Percentiles rank a stretch among this genome's conserved stretches.
phyloP scores from a whole-genome alignment of 2,113 vertebrate species.

The Oceanites oceanicus region DNA sequence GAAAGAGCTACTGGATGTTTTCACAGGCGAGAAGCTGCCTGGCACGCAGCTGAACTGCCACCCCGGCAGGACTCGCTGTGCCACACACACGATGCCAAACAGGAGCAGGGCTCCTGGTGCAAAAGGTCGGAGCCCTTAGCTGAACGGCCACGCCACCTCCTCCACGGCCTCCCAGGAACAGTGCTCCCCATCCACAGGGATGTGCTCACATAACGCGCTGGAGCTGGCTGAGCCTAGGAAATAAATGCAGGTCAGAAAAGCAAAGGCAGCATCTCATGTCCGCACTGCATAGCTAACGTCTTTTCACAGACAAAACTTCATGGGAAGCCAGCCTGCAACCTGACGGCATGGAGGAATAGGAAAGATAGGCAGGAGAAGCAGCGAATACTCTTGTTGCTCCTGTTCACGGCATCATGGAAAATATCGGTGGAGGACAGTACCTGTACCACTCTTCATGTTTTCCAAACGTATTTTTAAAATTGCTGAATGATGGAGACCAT shows the following conservation, averaged over 20 bases:
- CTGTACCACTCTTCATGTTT: neutral
- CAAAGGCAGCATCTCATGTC: neutral
- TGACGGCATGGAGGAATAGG: neutral
- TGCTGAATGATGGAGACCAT: neutral
- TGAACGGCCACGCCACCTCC: rapidly evolving
- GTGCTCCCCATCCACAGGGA: neutral
- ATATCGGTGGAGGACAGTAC: neutral
- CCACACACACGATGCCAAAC: neutral
- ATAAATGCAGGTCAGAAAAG: neutral
- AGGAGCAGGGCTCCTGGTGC: neutral
- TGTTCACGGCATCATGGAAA: neutral
- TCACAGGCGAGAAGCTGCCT: neutral
- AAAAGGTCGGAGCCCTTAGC: neutral
- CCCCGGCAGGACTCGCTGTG: neutral
- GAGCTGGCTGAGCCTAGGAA: neutral
- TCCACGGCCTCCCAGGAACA: neutral
- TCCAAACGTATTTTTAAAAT: neutral
- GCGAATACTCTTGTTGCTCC: neutral
- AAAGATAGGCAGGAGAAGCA: neutral
- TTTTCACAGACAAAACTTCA: neutral
- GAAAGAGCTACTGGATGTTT: neutral
- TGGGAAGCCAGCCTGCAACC: neutral
- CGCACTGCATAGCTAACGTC: rapidly evolving
- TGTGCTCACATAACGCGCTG: rapidly evolving
- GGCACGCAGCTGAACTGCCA: neutral